Base-by-base conservation (phyloP, 2,888 invertebrate species). In the Neocrepidodera transversa region DNA sequence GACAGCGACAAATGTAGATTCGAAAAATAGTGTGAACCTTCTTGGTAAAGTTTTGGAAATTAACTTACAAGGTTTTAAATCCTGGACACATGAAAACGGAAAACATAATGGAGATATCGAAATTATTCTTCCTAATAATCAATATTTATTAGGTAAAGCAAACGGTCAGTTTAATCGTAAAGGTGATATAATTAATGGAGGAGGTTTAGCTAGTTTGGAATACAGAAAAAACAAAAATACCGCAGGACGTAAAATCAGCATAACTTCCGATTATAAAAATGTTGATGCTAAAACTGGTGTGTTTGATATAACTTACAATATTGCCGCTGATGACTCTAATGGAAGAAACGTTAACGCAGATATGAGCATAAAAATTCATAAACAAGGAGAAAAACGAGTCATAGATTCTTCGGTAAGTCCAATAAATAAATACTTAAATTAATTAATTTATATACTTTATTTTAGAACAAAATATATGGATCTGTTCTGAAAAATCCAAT, bases 11-110 rank as follows among this genome's bases (percentile, higher is more conserved):
- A 79, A 82, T 1, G 36, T 89, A 0, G 85, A 87, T 17, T 85
- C 90, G 1, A 81, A 79, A 71, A 88, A 85, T 67, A 69, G 79
- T 1, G 61, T 86, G 0, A 83, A 85, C 36, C 59, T 83, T 2
- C 74, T 82, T 1, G 80, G 80, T 0, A 76, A 85, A 45, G 83
- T 82, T 58, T 66, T 83, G 5, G 75, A 79, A 35, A 60, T 81
- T 0, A 83, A 84, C 59, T 74, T 75, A 18, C 84, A 80, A 61
- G 84, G 82, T 0, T 76, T 77, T 2, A 69, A 79, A 0, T 78
- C 80, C 16, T 78, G 84, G 0, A 79, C 79, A 10, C 70, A 78
- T 0, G 70, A 75, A 5, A 76, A 82, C 1, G 85, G 85, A 0
- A 74, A 82, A 30, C 58, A 78, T 0, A 77, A 78, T 7, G 81